Percentiles rank a stretch among this genome's conserved stretches.
Conservation (phyloP, 1,140 invertebrate genomes). For the Drosophila grimshawi region DNA sequence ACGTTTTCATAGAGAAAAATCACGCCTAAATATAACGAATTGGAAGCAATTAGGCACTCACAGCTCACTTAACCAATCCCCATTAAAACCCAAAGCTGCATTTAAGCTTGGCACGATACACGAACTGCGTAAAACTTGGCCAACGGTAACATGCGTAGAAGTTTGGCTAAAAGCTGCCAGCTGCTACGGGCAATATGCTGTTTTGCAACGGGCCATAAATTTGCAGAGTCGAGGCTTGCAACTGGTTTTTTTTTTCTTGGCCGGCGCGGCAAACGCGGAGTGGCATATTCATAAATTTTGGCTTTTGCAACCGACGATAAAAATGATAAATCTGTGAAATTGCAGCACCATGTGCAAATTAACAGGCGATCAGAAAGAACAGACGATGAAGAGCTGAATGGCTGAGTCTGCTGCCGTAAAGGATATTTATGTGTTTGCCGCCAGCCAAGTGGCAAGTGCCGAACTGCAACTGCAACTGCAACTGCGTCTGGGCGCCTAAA, state of each 20-base stretch:
- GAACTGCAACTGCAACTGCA: constrained; percentile 32
- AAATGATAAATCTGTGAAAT: constrained; percentile 72
- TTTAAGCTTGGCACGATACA: constrained; percentile 16
- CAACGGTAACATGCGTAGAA: constrained; percentile 74
- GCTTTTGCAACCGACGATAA: constrained; percentile 47
- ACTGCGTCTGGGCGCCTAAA: constrained; percentile 46
- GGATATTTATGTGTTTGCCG: constrained; percentile 65
- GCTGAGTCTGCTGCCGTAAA: constrained; percentile 31
- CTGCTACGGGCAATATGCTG: background rate
- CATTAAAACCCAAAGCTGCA: constrained; percentile 9
- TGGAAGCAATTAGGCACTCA: no score
- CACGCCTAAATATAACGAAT: no score
- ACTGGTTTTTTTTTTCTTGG: constrained; percentile 49
- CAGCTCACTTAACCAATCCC: constrained; percentile 51
- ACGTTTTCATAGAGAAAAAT: no score
- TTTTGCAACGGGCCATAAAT: constrained; percentile 40
- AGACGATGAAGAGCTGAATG: constrained; percentile 35
- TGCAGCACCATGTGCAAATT: constrained; percentile 64
- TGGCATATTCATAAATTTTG: constrained; percentile 63
- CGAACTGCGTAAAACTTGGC: constrained; percentile 43
- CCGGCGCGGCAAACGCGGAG: background rate
- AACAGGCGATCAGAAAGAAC: constrained; percentile 65
- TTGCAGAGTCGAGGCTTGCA: constrained; percentile 27
- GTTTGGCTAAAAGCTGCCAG: constrained; percentile 1
- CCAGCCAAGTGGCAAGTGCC: constrained; percentile 49